These are phyloP conservation scores for Scarus forsteni DNA, from an alignment of 2,797 vertebrate genomes.

Conservation along the genomic window DNA sequence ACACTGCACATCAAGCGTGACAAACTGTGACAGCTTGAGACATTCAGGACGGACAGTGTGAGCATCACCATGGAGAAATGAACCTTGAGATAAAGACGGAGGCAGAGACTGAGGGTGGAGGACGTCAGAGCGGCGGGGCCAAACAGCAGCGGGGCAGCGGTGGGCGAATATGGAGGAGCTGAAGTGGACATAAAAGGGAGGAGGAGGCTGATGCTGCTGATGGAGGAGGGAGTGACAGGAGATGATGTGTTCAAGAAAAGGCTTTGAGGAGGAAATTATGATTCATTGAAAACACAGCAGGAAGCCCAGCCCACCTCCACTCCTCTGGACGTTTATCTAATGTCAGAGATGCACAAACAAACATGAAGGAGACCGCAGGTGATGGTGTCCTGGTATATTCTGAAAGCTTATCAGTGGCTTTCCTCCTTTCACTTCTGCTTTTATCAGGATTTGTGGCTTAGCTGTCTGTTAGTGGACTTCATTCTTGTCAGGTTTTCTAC, in stretches of 20 bases:
- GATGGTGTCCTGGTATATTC: background rate
- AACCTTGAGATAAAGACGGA: slow-evolving; percentile 49
- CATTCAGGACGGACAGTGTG: slow-evolving; percentile 51
- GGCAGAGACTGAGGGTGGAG: background rate
- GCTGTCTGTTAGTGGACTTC: too few species aligned
- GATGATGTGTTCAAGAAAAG: background rate
- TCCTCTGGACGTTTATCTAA: slow-evolving; percentile 11
- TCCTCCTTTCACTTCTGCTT: background rate
- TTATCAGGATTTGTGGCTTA: background rate
- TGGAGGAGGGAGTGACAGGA: slow-evolving; percentile 8
- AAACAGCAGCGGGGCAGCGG: slow-evolving; percentile 23
- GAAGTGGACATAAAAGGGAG: slow-evolving; percentile 48
- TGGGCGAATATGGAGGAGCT: slow-evolving; percentile 29
- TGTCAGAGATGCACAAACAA: slow-evolving; percentile 1
- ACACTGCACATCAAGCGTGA: slow-evolving; percentile 55
- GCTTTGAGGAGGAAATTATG: slow-evolving; percentile 28
- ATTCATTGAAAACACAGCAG: slow-evolving; percentile 49
- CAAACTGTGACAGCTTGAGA: slow-evolving; percentile 65
- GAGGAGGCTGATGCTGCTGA: slow-evolving; percentile 12
- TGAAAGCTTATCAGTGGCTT: background rate
- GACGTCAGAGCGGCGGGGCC: slow-evolving; percentile 17
- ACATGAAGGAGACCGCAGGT: slow-evolving; percentile 1
- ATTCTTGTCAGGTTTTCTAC: too few species aligned
- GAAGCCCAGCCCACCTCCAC: slow-evolving; percentile 2
- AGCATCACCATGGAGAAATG: slow-evolving; percentile 48